These are phyloP conservation scores for Tipula helvola DNA, from an alignment of 2,888 invertebrate species.

Conservation along the genomic window DNA sequence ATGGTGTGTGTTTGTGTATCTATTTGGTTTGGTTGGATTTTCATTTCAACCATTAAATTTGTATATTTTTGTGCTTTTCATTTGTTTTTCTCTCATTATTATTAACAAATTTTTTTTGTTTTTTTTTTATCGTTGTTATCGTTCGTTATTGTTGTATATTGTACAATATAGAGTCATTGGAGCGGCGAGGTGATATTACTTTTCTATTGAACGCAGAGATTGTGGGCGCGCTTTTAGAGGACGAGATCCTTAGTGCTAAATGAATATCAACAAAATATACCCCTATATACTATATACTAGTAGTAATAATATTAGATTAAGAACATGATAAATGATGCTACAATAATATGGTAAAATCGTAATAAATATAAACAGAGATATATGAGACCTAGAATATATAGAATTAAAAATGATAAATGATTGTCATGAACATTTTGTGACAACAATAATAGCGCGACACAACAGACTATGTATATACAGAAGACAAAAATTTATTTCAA, in stretches of 20 bases:
- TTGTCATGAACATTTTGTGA: background rate
- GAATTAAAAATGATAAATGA: background rate
- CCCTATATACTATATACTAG: no score
- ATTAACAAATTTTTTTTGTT: background rate
- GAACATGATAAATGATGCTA: background rate
- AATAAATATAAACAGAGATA: background rate
- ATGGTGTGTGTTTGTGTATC: background rate
- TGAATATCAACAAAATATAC: background rate
- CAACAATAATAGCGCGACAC: background rate
- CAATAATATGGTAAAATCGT: background rate
- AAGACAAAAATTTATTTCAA: background rate
- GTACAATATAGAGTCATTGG: background rate
- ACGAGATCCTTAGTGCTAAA: background rate
- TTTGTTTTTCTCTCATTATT: background rate
- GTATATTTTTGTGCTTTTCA: conserved; percentile 11
- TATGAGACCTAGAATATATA: background rate
- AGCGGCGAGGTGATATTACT: background rate
- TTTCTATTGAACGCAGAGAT: background rate
- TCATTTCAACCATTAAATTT: background rate
- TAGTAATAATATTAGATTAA: background rate
- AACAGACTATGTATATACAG: background rate
- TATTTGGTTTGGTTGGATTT: background rate
- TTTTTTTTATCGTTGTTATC: background rate
- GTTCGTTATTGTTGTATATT: background rate
- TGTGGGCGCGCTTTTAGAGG: background rate